Percentiles rank a stretch among this genome's conserved stretches.
These are phyloP conservation scores for Drosophila infuscata DNA, from an alignment of 2,888 invertebrate species.

Conservation along the genomic window DNA sequence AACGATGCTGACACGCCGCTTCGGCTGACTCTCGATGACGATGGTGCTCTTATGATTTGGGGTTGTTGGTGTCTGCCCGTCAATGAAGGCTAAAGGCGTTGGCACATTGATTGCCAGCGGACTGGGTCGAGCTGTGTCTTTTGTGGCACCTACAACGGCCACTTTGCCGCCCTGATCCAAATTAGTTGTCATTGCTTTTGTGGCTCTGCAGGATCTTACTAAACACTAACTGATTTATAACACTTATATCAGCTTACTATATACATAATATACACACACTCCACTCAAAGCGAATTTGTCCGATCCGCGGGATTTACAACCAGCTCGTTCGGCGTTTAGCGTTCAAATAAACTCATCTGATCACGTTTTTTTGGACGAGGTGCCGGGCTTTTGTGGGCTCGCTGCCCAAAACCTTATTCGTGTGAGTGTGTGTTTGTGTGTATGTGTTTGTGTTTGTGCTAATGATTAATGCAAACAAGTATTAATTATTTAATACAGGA, in stretches of 20 bases:
- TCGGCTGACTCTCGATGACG: conserved; percentile 84
- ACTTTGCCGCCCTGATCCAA: conserved; percentile 41
- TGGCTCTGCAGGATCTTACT: conserved; percentile 35
- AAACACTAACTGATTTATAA: conserved; percentile 1
- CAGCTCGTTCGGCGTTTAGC: conserved; percentile 76
- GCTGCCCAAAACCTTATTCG: conserved; percentile 21
- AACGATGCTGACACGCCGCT: conserved; percentile 88
- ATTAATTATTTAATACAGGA: conserved; percentile 46
- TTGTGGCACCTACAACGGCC: background rate
- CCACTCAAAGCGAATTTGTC: conserved; percentile 7
- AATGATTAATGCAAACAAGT: conserved; percentile 68
- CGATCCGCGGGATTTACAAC: conserved; percentile 65
- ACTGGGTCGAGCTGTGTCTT: conserved; percentile 21
- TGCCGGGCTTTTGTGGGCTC: conserved; percentile 6
- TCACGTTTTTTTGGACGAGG: conserved; percentile 11
- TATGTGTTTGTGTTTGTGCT: conserved; percentile 40
- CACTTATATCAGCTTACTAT: conserved; percentile 34
- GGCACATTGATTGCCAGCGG: conserved; percentile 40
- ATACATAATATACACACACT: conserved; percentile 26
- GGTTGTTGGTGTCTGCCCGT: conserved; percentile 37
- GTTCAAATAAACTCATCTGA: conserved; percentile 73
- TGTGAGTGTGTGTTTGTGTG: conserved; percentile 2
- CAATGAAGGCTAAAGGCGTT: conserved; percentile 25
- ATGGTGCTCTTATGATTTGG: conserved; percentile 65
- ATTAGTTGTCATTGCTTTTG: conserved; percentile 53